phyloP scores from a whole-genome alignment of 1,140 invertebrate species.

The Camponotus pennsylvanicus region DNA sequence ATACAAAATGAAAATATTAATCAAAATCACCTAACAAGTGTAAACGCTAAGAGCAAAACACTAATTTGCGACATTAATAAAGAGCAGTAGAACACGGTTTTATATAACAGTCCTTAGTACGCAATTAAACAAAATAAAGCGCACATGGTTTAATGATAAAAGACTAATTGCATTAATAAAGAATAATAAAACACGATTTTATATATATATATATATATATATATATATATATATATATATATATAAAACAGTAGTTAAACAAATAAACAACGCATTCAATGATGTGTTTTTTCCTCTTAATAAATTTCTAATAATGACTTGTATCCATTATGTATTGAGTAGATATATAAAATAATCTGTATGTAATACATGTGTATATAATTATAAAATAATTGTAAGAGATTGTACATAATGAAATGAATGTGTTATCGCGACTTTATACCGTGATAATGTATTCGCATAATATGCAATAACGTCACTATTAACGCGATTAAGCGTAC shows the following conservation, averaged over 20 bases:
- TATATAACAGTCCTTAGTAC: no score
- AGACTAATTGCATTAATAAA: no score
- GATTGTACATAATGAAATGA: neutral
- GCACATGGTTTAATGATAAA: neutral
- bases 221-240: no score
- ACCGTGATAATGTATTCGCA: constrained; percentile 35
- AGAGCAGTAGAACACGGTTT: neutral
- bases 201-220: no score
- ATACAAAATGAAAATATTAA: neutral
- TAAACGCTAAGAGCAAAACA: neutral
- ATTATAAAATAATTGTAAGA: neutral
- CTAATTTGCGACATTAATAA: neutral
- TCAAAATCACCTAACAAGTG: constrained; percentile 19
- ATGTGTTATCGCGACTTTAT: constrained; percentile 14
- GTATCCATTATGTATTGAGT: neutral
- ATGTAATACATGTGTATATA: neutral
- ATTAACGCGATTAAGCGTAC: constrained; percentile 51
- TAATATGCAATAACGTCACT: constrained; percentile 38
- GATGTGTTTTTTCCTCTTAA: neutral
- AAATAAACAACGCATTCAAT: no score
- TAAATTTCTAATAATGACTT: neutral
- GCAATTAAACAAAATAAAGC: neutral
- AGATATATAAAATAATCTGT: neutral
- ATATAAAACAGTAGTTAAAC: no score
- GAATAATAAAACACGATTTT: no score